Conservation (phyloP, 2,797 vertebrate genomes). For the Meriones psammophilus region DNA sequence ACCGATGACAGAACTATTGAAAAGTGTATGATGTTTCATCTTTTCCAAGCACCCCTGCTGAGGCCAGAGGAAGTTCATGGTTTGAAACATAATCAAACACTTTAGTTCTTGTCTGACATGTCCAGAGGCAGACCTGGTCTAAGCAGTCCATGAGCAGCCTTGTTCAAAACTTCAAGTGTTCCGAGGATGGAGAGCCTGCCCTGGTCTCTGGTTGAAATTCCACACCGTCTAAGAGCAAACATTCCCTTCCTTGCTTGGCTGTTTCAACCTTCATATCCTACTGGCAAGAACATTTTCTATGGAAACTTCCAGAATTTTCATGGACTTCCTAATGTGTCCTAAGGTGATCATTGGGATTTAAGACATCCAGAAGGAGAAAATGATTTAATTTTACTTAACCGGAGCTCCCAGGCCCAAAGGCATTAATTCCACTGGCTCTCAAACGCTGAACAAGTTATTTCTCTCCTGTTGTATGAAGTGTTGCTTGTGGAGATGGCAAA, state of each 20-base stretch:
- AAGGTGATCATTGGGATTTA: conserved; percentile 21
- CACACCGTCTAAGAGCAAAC: conserved; percentile 56
- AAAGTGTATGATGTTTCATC: conserved; percentile 3
- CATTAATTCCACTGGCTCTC: conserved; percentile 20
- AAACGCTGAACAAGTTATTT: conserved; percentile 40
- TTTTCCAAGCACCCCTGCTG: conserved; percentile 50
- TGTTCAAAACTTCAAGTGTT: conserved; percentile 27
- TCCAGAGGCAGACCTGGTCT: background rate
- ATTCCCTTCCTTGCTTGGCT: conserved; percentile 62
- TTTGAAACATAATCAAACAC: conserved; percentile 44
- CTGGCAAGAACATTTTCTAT: conserved; percentile 54
- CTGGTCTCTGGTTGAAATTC: conserved; percentile 65
- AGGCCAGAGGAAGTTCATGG: background rate
- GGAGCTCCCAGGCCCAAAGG: background rate
- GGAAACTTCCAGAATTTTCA: conserved; percentile 65
- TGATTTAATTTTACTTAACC: conserved; percentile 65
- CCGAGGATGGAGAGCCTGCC: conserved; percentile 24
- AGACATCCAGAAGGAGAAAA: conserved; percentile 56
- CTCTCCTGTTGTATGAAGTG: background rate
- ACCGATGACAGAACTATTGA: background rate
- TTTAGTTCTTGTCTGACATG: background rate
- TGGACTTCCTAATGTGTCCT: conserved; percentile 67
- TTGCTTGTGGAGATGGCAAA: conserved; percentile 13
- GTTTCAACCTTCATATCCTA: conserved; percentile 56
- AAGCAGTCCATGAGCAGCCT: background rate